These are phyloP conservation scores for Acanthis flammea DNA, from an alignment of 2,797 vertebrate species.

Conservation along the genomic window DNA sequence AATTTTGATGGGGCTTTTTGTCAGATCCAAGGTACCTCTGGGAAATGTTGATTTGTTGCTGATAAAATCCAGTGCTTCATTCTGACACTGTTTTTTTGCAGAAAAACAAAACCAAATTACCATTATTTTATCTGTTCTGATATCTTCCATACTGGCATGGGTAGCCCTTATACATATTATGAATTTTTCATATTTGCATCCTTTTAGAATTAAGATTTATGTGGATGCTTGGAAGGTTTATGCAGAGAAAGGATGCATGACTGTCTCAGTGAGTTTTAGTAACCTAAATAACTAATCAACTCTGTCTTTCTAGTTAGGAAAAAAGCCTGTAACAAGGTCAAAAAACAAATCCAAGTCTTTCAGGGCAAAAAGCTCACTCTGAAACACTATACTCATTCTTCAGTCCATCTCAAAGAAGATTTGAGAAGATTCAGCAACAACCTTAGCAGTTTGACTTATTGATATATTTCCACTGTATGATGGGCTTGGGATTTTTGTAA, in stretches of 20 bases:
- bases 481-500: fast-evolving
- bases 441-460: neutral
- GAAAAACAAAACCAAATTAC: neutral
- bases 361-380: neutral
- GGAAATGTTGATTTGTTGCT: neutral
- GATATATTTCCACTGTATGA: neutral
- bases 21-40: neutral
- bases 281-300: neutral
- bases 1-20: neutral
- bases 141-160: neutral
- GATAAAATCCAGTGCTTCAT: neutral
- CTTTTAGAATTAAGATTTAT: neutral
- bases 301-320: neutral
- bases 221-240: neutral
- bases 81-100: neutral
- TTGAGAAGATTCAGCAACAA: neutral
- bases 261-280: neutral
- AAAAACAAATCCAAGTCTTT: neutral
- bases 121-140: neutral
- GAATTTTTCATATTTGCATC: neutral
- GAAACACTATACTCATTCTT: neutral
- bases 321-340: neutral
- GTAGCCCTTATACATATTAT: neutral
- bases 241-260: neutral
- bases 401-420: neutral